Percentiles rank a stretch among this genome's conserved stretches.
phyloP scores from a whole-genome alignment of 2,888 invertebrate species.

The Melanostoma mellinum region DNA sequence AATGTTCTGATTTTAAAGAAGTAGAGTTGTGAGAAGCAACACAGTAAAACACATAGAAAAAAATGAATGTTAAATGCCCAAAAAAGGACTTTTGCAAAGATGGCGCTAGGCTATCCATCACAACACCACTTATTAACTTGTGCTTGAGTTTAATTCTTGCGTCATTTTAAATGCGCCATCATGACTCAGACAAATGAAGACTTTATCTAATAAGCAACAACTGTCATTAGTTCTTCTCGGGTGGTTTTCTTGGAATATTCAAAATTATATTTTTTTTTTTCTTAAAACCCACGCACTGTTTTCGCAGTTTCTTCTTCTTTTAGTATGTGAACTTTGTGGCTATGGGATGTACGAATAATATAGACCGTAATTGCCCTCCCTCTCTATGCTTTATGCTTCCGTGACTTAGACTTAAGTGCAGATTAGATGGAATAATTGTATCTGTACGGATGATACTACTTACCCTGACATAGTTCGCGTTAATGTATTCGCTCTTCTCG shows the following conservation, averaged over 20 bases:
- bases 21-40: not conserved
- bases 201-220: conserved; percentile 18
- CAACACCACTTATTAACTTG: not conserved
- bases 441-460: conserved; percentile 79
- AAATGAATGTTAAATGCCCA: not conserved
- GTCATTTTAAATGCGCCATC: conserved; percentile 30
- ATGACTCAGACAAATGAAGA: conserved; percentile 37
- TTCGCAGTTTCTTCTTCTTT: conserved; percentile 6
- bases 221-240: conserved; percentile 58
- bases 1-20: conserved; percentile 33
- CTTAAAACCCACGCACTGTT: conserved; percentile 42
- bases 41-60: not conserved
- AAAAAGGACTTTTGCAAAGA: not conserved
- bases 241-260: conserved; percentile 27
- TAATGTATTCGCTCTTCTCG: conserved; percentile 93
- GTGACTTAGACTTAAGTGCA: conserved; percentile 69
- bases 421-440: conserved; percentile 65
- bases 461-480: conserved; percentile 95
- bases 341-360: conserved; percentile 21
- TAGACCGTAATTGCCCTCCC: conserved; percentile 52
- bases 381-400: conserved; percentile 69
- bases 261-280: not conserved
- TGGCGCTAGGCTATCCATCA: conserved; percentile 9
- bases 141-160: conserved; percentile 33
- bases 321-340: conserved; percentile 10